Percentiles rank a stretch among this genome's conserved stretches.
These are phyloP conservation scores for Drosophila mimica DNA, from an alignment of 2,888 invertebrate species.

Conservation along the genomic window DNA sequence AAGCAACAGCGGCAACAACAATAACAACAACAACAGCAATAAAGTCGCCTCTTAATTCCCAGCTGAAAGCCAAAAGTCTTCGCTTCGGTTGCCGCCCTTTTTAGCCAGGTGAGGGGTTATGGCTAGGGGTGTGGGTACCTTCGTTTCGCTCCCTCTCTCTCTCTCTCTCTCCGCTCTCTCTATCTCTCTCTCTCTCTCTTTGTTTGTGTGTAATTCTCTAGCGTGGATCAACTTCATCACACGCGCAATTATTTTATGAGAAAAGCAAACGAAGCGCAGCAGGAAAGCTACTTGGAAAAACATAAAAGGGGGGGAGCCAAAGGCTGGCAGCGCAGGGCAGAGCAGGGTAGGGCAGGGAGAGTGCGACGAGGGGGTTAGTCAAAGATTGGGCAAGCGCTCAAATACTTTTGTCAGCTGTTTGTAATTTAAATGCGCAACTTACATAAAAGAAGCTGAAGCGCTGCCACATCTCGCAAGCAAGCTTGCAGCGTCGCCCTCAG, in stretches of 20 bases:
- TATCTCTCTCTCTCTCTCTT: background rate
- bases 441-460: conserved; percentile 43
- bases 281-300: conserved; percentile 42
- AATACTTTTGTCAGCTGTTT: conserved; percentile 74
- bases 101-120: conserved; percentile 10
- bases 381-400: conserved; percentile 67
- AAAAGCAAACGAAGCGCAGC: conserved; percentile 72
- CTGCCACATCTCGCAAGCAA: conserved; percentile 45
- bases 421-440: conserved; percentile 78
- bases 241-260: conserved; percentile 78
- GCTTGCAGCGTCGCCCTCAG: conserved; percentile 40
- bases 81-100: conserved; percentile 44
- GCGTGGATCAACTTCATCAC: conserved; percentile 66
- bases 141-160: background rate
- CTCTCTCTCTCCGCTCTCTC: background rate
- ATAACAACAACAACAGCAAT: conserved; percentile 26
- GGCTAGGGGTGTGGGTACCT: background rate
- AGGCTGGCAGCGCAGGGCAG: conserved; percentile 1
- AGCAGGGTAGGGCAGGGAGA: background rate
- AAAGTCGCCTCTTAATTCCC: conserved; percentile 56
- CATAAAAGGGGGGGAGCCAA: conserved; percentile 22
- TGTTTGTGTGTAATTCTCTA: conserved; percentile 11
- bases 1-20: conserved; percentile 18
- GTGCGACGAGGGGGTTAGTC: too few relatives aligned
- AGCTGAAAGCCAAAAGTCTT: conserved; percentile 67